A percentile compares a stretch with the other conserved stretches of the same genome.
These are phyloP conservation scores for Macquaria ambigua DNA, from an alignment of 2,113 vertebrate genomes.

Conservation along the genomic window DNA sequence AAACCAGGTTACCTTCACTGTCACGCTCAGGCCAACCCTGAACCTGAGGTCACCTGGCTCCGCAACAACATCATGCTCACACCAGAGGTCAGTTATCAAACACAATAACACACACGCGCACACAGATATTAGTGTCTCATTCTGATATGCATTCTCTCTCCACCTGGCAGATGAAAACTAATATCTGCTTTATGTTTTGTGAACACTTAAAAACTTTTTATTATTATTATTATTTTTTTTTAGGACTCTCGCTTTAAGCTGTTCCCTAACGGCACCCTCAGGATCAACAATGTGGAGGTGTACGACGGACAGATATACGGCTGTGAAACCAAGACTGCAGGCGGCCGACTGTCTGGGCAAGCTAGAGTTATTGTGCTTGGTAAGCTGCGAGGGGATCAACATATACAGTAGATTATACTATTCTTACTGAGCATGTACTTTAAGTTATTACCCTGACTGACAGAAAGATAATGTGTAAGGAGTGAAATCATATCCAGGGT, in stretches of 20 bases:
- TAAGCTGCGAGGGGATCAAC: slow-evolving; percentile 70
- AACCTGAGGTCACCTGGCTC: slow-evolving; percentile 91
- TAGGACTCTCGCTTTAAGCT: slow-evolving; percentile 92
- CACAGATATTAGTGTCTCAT: neutral
- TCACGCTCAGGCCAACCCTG: slow-evolving; percentile 89
- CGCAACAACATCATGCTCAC: slow-evolving; percentile 88
- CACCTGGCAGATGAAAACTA: neutral
- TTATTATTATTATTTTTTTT: neutral
- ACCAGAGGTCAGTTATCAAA: slow-evolving; percentile 85
- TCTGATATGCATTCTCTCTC: neutral
- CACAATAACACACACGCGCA: neutral
- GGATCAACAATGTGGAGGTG: slow-evolving; percentile 95
- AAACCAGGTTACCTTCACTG: slow-evolving; percentile 96
- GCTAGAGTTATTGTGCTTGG: slow-evolving; percentile 91
- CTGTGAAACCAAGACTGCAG: slow-evolving; percentile 89
- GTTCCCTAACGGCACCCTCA: slow-evolving; percentile 92
- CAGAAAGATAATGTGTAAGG: slow-evolving; percentile 8
- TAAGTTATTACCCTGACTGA: slow-evolving; percentile 7
- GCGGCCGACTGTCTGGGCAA: slow-evolving; percentile 87
- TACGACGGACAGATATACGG: slow-evolving; percentile 91
- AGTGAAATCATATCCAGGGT: neutral
- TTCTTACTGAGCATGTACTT: neutral
- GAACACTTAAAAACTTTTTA: neutral
- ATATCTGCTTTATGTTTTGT: neutral
- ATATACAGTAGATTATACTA: neutral